phyloP scores from a whole-genome alignment of 2,797 vertebrate genomes.

The Dallia pectoralis region DNA sequence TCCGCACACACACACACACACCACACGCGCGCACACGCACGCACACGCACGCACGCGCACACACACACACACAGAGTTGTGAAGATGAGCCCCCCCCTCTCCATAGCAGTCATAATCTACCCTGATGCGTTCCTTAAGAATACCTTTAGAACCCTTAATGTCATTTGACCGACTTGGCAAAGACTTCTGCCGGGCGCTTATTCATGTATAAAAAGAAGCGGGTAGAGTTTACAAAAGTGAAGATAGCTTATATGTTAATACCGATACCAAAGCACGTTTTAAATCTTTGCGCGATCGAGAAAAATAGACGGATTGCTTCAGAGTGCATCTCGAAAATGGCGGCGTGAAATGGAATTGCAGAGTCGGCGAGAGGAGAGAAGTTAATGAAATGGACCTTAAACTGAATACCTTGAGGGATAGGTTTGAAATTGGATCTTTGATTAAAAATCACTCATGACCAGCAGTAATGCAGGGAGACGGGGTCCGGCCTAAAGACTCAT shows the following conservation, averaged over 20 bases:
- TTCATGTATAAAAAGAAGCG: background rate
- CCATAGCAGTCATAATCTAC: too few species aligned
- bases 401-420: constrained; percentile 74
- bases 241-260: constrained; percentile 31
- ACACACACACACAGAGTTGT: too few species aligned
- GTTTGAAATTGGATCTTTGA: constrained; percentile 73
- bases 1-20: too few species aligned
- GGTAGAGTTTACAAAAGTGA: constrained; percentile 20
- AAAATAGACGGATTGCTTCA: constrained; percentile 65
- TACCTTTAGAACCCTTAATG: too few species aligned
- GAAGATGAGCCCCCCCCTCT: too few species aligned
- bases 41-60: too few species aligned
- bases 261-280: constrained; percentile 49
- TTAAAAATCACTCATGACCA: constrained; percentile 76
- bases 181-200: too few species aligned
- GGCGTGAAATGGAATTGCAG: constrained; percentile 54
- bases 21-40: too few species aligned
- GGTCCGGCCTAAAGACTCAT: constrained; percentile 56
- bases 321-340: constrained; percentile 68
- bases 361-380: constrained; percentile 57
- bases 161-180: too few species aligned
- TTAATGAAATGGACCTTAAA: constrained; percentile 74
- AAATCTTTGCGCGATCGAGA: constrained; percentile 49
- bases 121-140: too few species aligned
- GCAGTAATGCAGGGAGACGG: constrained; percentile 64